Evolutionary conservation across 2,113 vertebrate genomes (phyloP), one percentile per base, ranked within the genome.

Genomic region (Macaca nemestrina): DNA sequence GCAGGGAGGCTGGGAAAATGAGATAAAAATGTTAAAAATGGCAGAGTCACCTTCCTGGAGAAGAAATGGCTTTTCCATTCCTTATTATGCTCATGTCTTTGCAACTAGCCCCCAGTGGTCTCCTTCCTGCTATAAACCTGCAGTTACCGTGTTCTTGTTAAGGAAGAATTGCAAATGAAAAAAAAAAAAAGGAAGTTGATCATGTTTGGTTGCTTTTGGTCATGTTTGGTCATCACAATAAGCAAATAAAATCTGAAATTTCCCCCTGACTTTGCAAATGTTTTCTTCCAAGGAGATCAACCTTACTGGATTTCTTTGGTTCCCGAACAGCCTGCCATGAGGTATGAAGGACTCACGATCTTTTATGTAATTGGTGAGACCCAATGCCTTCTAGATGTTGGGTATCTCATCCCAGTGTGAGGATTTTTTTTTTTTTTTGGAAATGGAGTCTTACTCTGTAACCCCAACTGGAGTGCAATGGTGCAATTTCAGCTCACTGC

Each of bases 241-340:
- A 35, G 20, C 14, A 8, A 25, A n/a, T 52, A 55, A n/a, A 81
- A 81, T 81, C 50, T 81, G 12, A 13, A 55, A 81, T 81, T 81
- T 55, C 40, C 50, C 11, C 32, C 11, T 50, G 50, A 80, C 48
- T 52, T 80, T 23, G 32, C 50, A 81, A 38, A 6, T 81, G 79
- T 55, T 38, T 81, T 81, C 35, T 81, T 81, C 20, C 79, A 57
- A 81, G 50, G 10, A 81, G 50, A 38, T 25, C 35, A 5, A 16
- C 9, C 14, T 61, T 43, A 6, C 1, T 25, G 13, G 73, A 45
- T 75, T 45, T 45, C 10, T 16, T 3, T 30, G 55, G 57, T 43
- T 18, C 11, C 35, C 5, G 20, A 35, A 43, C 35, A 3, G 4
- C 25, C 5, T 12, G 2, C 8, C 43, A 3, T 3, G 38, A 61